phyloP scores from a whole-genome alignment of 2,113 vertebrate species.

The Saimiri boliviensis region DNA sequence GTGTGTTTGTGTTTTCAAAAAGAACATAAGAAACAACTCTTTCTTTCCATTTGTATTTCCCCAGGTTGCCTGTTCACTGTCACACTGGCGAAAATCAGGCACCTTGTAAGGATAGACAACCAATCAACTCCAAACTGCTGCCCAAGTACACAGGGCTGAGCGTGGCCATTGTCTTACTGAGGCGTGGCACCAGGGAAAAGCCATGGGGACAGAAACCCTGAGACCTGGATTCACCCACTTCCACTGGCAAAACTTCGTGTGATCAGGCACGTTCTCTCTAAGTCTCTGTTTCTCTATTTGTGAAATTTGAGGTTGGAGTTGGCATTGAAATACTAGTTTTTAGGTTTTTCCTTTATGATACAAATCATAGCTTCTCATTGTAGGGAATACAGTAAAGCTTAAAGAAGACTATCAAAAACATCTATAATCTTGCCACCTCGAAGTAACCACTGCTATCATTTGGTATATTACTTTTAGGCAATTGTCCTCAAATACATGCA shows the following conservation, averaged over 20 bases:
- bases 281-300: neutral
- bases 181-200: neutral
- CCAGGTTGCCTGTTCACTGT: neutral
- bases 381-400: neutral
- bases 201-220: accelerated
- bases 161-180: neutral
- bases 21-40: neutral
- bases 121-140: neutral
- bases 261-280: neutral
- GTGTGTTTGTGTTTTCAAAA: neutral
- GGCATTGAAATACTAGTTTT: neutral
- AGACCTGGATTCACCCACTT: neutral
- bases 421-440: neutral
- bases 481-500: neutral
- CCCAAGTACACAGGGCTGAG: neutral
- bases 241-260: neutral
- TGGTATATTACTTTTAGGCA: neutral
- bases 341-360: neutral
- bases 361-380: neutral
- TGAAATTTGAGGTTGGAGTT: neutral
- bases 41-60: neutral
- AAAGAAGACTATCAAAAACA: neutral
- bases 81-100: neutral
- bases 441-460: neutral
- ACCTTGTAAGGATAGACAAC: neutral